Percentiles rank a stretch among this genome's conserved stretches.
Conservation (phyloP, 2,888 invertebrate genomes). For the Tenodera sinensis region DNA sequence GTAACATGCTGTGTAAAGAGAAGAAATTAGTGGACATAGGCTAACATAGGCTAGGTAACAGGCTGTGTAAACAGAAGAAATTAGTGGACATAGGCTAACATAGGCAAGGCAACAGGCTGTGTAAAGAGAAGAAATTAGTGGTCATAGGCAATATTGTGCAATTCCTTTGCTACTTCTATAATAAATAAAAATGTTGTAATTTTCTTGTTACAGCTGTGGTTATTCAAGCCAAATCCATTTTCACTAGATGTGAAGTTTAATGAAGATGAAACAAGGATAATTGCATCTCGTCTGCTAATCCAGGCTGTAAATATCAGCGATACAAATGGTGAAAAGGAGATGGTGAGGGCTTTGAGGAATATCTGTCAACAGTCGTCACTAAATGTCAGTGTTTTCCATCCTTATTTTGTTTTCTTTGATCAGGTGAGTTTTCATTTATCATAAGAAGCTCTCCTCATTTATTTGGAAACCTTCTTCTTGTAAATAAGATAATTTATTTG, state of each 20-base stretch:
- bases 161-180: too few relatives aligned
- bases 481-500: too few relatives aligned
- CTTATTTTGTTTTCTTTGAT: conserved; percentile 94
- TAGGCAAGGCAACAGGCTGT: too few relatives aligned
- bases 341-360: conserved; percentile 75
- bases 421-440: conserved; percentile 51
- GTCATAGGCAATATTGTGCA: too few relatives aligned
- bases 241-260: conserved; percentile 82
- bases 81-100: too few relatives aligned
- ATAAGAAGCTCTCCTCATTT: too few relatives aligned
- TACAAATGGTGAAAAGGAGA: conserved; percentile 86
- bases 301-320: conserved; percentile 87
- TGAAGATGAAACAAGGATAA: conserved; percentile 66
- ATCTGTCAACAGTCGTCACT: conserved; percentile 73
- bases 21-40: too few relatives aligned
- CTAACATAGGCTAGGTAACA: too few relatives aligned
- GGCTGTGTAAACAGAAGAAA: too few relatives aligned
- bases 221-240: conserved; percentile 74
- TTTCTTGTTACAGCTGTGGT: conserved; percentile 59
- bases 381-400: conserved; percentile 90
- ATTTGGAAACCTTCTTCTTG: too few relatives aligned
- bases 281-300: conserved; percentile 81
- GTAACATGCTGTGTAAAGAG: too few relatives aligned
- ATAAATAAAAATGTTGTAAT: not conserved
- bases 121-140: too few relatives aligned